Evolutionary conservation across 2,797 vertebrate species (phyloP).

Genomic region (Pteronotus mesoamericanus): DNA sequence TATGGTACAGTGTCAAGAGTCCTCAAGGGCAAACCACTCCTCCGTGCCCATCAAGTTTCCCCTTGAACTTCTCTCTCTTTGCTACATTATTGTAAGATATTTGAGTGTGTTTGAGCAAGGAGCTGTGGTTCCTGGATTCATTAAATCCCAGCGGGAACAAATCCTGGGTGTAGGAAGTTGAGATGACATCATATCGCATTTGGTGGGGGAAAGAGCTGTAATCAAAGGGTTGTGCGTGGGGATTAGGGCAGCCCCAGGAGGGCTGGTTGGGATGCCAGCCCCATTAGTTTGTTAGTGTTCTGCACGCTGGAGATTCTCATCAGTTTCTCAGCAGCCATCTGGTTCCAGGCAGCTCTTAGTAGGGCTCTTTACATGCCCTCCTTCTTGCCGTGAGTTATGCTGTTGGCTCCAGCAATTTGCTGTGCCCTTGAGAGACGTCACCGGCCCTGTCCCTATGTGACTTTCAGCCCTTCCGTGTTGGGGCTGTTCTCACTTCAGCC

Average conservation of each 20-base stretch:
- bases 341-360: not conserved
- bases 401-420: not conserved
- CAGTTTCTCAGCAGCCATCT: not conserved
- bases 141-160: not conserved
- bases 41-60: not conserved
- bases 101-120: not conserved
- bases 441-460: not conserved
- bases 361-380: not conserved
- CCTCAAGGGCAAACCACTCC: not conserved
- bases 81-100: not conserved
- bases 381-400: not conserved
- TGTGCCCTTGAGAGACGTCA: not conserved
- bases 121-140: not conserved
- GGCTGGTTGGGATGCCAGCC: not conserved
- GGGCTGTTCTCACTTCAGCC: not conserved
- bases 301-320: not conserved
- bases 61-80: not conserved
- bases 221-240: not conserved
- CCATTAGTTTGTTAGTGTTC: not conserved
- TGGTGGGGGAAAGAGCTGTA: not conserved
- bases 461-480: not conserved
- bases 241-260: not conserved
- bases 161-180: not conserved
- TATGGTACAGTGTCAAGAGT: constrained; percentile 10
- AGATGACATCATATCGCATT: not conserved